These are phyloP conservation scores for Lycaon pictus DNA, from an alignment of 2,113 vertebrate species.

Conservation along the genomic window DNA sequence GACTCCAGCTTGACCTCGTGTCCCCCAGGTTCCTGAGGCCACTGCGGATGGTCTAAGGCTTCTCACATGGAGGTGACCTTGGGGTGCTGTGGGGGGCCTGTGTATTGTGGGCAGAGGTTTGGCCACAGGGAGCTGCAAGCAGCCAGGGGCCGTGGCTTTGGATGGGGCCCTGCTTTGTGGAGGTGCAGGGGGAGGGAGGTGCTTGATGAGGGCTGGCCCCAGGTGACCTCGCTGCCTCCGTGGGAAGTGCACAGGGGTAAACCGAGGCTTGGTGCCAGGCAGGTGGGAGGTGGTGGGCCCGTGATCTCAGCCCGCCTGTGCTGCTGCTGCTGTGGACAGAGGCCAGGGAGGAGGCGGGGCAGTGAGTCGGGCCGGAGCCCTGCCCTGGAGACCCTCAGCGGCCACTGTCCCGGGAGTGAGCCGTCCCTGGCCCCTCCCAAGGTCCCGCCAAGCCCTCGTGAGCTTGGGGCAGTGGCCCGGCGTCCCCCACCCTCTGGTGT, in stretches of 20 bases:
- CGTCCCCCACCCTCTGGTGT: not conserved
- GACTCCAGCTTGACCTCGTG: not conserved
- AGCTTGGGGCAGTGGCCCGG: not conserved
- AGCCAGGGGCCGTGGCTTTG: not conserved
- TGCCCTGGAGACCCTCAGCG: not conserved
- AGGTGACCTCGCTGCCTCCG: not conserved
- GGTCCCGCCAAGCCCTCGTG: not conserved
- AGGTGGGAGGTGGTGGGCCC: not conserved
- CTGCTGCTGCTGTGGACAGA: not conserved
- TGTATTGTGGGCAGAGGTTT: not conserved
- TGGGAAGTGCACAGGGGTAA: not conserved
- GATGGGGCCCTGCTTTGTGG: not conserved
- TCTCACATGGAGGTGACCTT: not conserved
- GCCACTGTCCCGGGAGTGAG: not conserved
- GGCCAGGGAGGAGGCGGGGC: not conserved
- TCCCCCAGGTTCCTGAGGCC: not conserved
- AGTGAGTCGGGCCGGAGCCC: not conserved
- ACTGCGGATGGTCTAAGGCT: not conserved
- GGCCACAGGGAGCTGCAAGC: not conserved
- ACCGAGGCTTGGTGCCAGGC: accelerated
- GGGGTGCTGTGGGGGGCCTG: not conserved
- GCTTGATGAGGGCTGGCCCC: too few species aligned
- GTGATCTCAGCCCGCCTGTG: accelerated
- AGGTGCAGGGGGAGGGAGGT: not conserved
- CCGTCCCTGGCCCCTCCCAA: accelerated